A percentile compares a stretch with the other conserved stretches of the same genome.
Conservation (phyloP, 2,888 invertebrate genomes). For the Sphaerophoria taeniata region DNA sequence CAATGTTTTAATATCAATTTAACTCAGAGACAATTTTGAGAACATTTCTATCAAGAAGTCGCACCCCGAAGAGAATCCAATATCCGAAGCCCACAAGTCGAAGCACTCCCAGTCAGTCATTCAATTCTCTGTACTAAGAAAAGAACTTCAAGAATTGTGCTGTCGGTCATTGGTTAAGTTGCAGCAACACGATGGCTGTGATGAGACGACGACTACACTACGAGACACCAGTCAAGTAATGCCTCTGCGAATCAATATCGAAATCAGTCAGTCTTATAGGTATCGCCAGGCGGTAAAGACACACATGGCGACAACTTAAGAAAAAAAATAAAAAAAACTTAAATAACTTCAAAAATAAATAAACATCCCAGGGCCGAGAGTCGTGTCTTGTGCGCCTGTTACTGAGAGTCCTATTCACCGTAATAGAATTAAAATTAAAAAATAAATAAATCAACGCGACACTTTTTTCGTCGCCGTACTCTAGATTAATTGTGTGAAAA, state of each 20-base stretch:
- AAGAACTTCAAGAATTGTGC: constrained; percentile 48
- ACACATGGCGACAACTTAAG: constrained; percentile 31
- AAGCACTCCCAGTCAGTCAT: constrained; percentile 4
- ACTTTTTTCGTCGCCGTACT: constrained; percentile 1
- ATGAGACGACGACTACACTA: no score
- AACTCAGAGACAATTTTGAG: constrained; percentile 39
- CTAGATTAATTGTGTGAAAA: constrained; percentile 20
- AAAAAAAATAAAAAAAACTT: not conserved
- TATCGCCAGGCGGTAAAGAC: constrained; percentile 55
- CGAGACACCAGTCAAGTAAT: constrained; percentile 24
- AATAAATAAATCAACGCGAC: constrained; percentile 11
- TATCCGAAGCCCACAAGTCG: constrained; percentile 2
- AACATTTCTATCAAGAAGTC: not conserved
- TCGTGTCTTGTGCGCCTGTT: constrained; percentile 34
- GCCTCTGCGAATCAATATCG: constrained; percentile 48
- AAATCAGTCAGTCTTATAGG: constrained; percentile 65
- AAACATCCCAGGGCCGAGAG: constrained; percentile 15
- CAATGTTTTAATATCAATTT: constrained; percentile 46
- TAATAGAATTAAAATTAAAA: constrained; percentile 19
- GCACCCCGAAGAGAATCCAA: constrained; percentile 9
- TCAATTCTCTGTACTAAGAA: constrained; percentile 28
- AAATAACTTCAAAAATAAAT: not conserved
- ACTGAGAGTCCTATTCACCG: constrained; percentile 40
- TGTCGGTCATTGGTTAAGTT: constrained; percentile 34
- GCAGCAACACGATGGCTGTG: constrained; percentile 3